A percentile compares a stretch with the other conserved stretches of the same genome.
Conservation (phyloP, 2,797 vertebrate species). For the Tragopan temminckii region DNA sequence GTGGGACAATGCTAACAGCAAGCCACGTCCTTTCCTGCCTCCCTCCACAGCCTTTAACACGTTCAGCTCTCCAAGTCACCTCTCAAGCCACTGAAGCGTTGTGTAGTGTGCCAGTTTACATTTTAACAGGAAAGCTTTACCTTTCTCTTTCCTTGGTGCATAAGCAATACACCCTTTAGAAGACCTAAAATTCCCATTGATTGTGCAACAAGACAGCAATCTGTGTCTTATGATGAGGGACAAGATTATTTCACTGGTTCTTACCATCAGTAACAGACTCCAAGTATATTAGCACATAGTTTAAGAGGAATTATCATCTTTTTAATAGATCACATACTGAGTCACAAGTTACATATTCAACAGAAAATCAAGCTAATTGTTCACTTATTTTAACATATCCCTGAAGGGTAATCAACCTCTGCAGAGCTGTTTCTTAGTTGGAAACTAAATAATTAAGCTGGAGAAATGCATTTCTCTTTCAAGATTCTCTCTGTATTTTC, state of each 20-base stretch:
- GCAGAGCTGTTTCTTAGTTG: constrained; percentile 76
- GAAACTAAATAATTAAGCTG: constrained; percentile 81
- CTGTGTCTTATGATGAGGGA: constrained; percentile 47
- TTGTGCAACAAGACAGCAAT: constrained; percentile 5
- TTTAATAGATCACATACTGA: constrained; percentile 84
- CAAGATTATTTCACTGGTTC: constrained; percentile 71
- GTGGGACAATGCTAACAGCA: background rate
- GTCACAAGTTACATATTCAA: constrained; percentile 83
- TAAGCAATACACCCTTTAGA: constrained; percentile 24
- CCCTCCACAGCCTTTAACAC: background rate
- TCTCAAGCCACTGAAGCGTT: background rate
- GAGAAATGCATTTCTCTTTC: constrained; percentile 77
- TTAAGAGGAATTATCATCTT: constrained; percentile 80
- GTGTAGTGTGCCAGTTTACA: background rate
- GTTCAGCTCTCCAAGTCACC: accelerated
- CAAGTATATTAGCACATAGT: constrained; percentile 70
- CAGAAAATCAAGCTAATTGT: constrained; percentile 86
- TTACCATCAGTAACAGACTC: constrained; percentile 73
- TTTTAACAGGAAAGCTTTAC: constrained; percentile 14
- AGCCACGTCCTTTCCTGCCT: background rate
- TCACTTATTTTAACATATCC: constrained; percentile 82
- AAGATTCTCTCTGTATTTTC: constrained; percentile 38
- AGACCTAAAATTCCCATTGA: constrained; percentile 51
- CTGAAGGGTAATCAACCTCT: constrained; percentile 81
- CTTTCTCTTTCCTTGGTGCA: constrained; percentile 22